Evolutionary conservation across 2,888 invertebrate species (phyloP).

Genomic region (Eupithecia inturbata): DNA sequence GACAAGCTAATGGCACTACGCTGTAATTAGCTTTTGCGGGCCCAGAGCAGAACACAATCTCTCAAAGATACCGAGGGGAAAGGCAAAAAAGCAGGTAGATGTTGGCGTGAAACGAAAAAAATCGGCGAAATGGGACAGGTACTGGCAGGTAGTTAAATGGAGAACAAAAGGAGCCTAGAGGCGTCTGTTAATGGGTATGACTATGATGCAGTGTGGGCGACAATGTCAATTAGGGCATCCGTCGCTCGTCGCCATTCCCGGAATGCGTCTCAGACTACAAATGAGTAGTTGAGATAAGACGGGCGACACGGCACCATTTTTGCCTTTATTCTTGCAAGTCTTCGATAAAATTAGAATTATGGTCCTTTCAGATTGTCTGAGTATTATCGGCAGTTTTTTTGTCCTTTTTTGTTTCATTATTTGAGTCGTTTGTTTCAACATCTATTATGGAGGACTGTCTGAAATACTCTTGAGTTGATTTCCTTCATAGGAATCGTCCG

Average conservation of each 20-base stretch:
- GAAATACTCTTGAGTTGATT: neutral
- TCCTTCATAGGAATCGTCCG: neutral
- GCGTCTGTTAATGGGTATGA: conserved; percentile 78
- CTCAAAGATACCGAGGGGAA: conserved; percentile 58
- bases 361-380: conserved; percentile 10
- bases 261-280: conserved; percentile 76
- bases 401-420: neutral
- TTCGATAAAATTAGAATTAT: conserved; percentile 13
- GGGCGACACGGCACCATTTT: conserved; percentile 47
- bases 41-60: conserved; percentile 57
- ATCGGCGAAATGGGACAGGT: conserved; percentile 58
- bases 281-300: conserved; percentile 77
- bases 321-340: conserved; percentile 20
- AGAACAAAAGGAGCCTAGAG: conserved; percentile 80
- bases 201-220: conserved; percentile 81
- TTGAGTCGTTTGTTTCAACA: neutral
- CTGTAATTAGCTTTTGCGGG: conserved; percentile 64
- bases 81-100: conserved; percentile 66
- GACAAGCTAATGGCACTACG: conserved; percentile 65
- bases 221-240: conserved; percentile 83
- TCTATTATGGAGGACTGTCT: neutral
- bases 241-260: conserved; percentile 81
- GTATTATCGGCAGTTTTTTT: conserved; percentile 6
- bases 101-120: conserved; percentile 47
- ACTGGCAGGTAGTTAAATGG: conserved; percentile 68